phyloP scores from a whole-genome alignment of 2,113 vertebrate genomes.

The Enhydra lutris region DNA sequence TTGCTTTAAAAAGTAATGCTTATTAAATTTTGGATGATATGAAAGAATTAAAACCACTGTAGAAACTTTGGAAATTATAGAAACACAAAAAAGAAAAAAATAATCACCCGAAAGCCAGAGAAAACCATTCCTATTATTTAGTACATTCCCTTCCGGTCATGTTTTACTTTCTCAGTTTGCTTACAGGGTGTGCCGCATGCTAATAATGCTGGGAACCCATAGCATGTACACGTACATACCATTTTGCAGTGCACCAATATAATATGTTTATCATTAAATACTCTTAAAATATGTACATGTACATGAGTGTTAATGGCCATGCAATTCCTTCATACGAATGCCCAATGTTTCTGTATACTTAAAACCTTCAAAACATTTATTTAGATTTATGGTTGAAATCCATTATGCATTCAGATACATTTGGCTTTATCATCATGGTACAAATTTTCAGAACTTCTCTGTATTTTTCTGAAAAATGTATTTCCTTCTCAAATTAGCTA shows the following conservation, averaged over 20 bases:
- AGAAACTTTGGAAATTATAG: background rate
- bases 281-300: background rate
- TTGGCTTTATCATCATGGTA: background rate
- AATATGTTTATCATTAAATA: background rate
- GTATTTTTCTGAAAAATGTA: background rate
- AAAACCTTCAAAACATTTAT: background rate
- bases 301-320: background rate
- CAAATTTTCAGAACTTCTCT: background rate
- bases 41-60: background rate
- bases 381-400: background rate
- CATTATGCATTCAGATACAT: background rate
- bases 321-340: background rate
- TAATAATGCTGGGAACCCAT: background rate
- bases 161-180: background rate
- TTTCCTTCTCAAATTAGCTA: conserved; percentile 22
- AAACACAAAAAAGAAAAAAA: background rate
- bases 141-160: background rate
- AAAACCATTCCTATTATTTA: background rate
- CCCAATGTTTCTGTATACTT: background rate
- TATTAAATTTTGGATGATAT: background rate
- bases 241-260: background rate
- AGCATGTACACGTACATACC: background rate
- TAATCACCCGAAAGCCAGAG: background rate
- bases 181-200: background rate
- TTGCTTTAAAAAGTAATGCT: background rate